These are phyloP conservation scores for Porites divaricata DNA, from an alignment of 92 coral and sea anemone species.

Conservation along the genomic window DNA sequence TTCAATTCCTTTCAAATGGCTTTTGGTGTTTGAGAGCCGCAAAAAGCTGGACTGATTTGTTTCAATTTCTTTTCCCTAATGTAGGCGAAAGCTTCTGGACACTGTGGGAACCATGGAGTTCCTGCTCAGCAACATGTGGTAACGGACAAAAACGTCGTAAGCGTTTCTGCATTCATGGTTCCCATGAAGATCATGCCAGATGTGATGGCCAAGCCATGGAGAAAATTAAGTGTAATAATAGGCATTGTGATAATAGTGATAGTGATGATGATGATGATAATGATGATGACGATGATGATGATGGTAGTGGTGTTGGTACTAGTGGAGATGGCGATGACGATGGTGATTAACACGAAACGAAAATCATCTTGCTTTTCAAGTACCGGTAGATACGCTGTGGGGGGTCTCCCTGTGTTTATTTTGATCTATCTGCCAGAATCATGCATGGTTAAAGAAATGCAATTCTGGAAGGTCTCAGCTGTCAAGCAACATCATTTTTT, in stretches of 20 bases:
- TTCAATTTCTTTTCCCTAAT: background rate
- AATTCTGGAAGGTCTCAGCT: too few relatives aligned
- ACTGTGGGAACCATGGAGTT: slow-evolving; percentile 15
- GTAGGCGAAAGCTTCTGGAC: background rate
- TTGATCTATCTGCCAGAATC: too few relatives aligned
- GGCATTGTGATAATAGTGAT: too few relatives aligned
- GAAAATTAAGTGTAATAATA: background rate
- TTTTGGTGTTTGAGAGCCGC: too few relatives aligned
- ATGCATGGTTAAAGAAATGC: too few relatives aligned
- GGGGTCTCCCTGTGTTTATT: too few relatives aligned
- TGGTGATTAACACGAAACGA: background rate
- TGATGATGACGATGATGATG: background rate
- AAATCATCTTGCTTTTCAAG: too few relatives aligned
- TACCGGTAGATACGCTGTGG: too few relatives aligned
- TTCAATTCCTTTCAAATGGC: too few relatives aligned
- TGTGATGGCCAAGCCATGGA: background rate
- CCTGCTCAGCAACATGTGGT: slow-evolving; percentile 7
- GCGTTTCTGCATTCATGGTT: background rate
- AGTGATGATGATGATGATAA: background rate
- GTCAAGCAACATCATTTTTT: too few relatives aligned
- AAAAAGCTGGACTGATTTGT: too few relatives aligned
- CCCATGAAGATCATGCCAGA: background rate
- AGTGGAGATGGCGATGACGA: background rate
- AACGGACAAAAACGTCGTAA: background rate
- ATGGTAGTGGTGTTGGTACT: background rate